These are phyloP conservation scores for Epistrophella euchroma DNA, from an alignment of 2,888 invertebrate genomes.

Conservation along the genomic window DNA sequence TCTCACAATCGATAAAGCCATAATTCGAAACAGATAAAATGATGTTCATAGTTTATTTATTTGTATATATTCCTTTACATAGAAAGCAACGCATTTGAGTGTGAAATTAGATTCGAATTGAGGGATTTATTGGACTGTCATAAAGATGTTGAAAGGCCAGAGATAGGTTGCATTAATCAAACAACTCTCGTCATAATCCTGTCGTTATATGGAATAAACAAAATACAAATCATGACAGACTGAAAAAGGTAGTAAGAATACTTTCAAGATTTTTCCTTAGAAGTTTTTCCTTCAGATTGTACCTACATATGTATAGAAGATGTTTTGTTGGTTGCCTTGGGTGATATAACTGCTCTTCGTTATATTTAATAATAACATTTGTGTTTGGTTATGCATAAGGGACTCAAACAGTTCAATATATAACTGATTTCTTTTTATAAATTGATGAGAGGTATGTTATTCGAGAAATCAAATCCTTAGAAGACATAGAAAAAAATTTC, in stretches of 20 bases:
- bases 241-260: not conserved
- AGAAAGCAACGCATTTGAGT: constrained; percentile 49
- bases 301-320: too few species aligned
- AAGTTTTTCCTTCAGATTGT: not conserved
- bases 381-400: constrained; percentile 3
- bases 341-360: not conserved
- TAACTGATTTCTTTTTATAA: not conserved
- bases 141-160: constrained; percentile 37
- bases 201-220: constrained; percentile 9
- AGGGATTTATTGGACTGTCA: constrained; percentile 57
- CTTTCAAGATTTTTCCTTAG: constrained; percentile 3
- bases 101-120: constrained; percentile 53
- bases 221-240: not conserved
- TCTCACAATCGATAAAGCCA: constrained; percentile 9
- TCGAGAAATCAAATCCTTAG: not conserved
- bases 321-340: not conserved
- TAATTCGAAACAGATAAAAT: constrained; percentile 46
- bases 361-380: constrained; percentile 11
- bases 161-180: constrained; percentile 48
- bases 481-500: not conserved
- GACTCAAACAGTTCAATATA: not conserved
- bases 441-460: not conserved
- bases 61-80: not conserved
- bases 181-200: not conserved
- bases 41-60: constrained; percentile 49